A percentile compares a stretch with the other conserved stretches of the same genome.
Conservation (phyloP, 2,888 invertebrate species). For the Plagodis dolabraria region DNA sequence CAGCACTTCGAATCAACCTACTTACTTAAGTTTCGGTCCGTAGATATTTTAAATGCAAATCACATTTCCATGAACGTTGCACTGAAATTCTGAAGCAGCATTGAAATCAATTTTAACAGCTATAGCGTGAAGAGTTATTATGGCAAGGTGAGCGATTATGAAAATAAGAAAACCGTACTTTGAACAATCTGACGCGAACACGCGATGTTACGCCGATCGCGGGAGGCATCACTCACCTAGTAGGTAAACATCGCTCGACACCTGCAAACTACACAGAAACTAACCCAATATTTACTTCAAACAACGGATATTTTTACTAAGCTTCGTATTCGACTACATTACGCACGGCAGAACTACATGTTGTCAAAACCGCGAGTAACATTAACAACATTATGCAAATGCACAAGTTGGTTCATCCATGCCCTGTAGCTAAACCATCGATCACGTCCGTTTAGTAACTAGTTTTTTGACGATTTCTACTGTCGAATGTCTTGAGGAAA, state of each 20-base stretch:
- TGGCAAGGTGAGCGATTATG: constrained; percentile 47
- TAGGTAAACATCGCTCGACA: constrained; percentile 55
- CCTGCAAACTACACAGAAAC: constrained; percentile 36
- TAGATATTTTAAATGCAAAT: neutral
- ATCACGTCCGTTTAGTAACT: constrained; percentile 18
- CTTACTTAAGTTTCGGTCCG: neutral
- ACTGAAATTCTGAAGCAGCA: too few relatives aligned
- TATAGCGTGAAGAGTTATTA: constrained; percentile 12
- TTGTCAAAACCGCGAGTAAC: neutral
- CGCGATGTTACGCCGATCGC: constrained; percentile 65
- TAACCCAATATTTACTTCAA: neutral
- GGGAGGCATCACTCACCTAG: constrained; percentile 49
- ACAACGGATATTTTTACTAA: too few relatives aligned
- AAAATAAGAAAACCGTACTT: constrained; percentile 58
- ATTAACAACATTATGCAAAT: constrained; percentile 10
- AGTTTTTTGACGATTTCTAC: constrained; percentile 32
- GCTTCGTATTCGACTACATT: too few relatives aligned
- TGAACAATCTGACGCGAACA: constrained; percentile 50
- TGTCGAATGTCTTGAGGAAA: constrained; percentile 50
- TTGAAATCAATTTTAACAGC: constrained; percentile 6
- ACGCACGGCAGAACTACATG: too few relatives aligned
- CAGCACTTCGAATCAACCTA: constrained; percentile 15
- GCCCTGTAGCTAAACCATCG: constrained; percentile 19
- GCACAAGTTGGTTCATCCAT: constrained; percentile 2
- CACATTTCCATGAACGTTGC: neutral